Evolutionary conservation across 2,797 vertebrate genomes (phyloP).

Genomic region (Hydrophis major): DNA sequence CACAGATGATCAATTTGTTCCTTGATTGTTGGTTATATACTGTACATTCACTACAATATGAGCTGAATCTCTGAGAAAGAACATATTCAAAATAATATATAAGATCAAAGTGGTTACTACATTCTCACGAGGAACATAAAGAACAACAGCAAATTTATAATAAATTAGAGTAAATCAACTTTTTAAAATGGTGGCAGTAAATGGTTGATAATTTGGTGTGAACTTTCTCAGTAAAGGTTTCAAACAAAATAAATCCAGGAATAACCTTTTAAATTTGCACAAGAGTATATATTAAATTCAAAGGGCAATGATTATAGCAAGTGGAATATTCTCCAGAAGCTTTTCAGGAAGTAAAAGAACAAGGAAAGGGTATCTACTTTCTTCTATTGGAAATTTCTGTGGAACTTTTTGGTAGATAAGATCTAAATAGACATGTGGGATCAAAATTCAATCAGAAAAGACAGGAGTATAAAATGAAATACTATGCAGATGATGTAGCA

Average conservation of each 20-base stretch:
- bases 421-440: neutral
- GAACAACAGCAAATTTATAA: neutral
- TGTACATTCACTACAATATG: neutral
- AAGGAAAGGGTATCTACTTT: neutral
- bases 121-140: neutral
- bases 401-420: neutral
- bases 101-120: neutral
- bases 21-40: neutral
- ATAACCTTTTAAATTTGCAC: neutral
- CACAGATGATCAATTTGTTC: neutral
- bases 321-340: neutral
- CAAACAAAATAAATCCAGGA: neutral
- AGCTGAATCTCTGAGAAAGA: neutral
- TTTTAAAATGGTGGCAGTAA: neutral
- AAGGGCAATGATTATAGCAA: neutral
- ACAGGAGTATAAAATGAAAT: neutral
- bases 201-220: neutral
- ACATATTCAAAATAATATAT: neutral
- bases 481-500: neutral
- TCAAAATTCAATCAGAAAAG: neutral
- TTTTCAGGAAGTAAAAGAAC: neutral
- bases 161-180: neutral
- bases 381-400: neutral
- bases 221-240: neutral
- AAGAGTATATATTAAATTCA: neutral